A percentile compares a stretch with the other conserved stretches of the same genome.
Evolutionary conservation across 1,140 invertebrate species (phyloP).

Genomic region (Agrilus planipennis): DNA sequence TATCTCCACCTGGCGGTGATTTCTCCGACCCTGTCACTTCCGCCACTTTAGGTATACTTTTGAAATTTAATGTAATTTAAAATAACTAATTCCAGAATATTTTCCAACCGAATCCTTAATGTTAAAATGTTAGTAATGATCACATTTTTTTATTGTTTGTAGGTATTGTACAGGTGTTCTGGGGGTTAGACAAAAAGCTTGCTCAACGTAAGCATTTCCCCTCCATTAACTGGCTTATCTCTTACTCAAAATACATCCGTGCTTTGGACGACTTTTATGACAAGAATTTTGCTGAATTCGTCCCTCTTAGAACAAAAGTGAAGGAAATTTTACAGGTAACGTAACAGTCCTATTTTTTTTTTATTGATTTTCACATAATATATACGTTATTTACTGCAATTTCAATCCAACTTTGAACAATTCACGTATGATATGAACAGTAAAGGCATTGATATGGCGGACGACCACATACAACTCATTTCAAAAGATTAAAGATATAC

Average conservation of each 20-base stretch:
- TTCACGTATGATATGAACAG: no score
- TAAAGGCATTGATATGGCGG: no score
- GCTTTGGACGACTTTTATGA: conserved; percentile 99
- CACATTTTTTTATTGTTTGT: conserved; percentile 3
- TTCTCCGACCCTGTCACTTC: conserved; percentile 99
- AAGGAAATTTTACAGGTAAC: conserved; percentile 87
- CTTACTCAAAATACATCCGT: conserved; percentile 97
- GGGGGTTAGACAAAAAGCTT: conserved; percentile 98
- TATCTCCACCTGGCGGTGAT: conserved; percentile 99
- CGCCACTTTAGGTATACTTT: conserved; percentile 61
- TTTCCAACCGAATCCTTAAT: not conserved
- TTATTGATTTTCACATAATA: no score
- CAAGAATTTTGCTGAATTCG: conserved; percentile 97
- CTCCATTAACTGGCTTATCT: conserved; percentile 99
- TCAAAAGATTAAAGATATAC: no score
- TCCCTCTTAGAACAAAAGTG: conserved; percentile 84
- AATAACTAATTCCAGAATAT: not conserved
- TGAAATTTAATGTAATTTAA: not conserved
- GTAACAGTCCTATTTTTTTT: no score
- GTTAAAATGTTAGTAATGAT: not conserved
- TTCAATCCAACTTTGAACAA: no score
- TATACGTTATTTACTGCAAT: no score
- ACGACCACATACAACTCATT: no score
- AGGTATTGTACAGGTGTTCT: conserved; percentile 99
- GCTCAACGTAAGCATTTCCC: conserved; percentile 99